Evolutionary conservation across 2,888 invertebrate genomes (phyloP), one percentile per base, ranked within the genome.

Genomic region (Corbicula japonica): DNA sequence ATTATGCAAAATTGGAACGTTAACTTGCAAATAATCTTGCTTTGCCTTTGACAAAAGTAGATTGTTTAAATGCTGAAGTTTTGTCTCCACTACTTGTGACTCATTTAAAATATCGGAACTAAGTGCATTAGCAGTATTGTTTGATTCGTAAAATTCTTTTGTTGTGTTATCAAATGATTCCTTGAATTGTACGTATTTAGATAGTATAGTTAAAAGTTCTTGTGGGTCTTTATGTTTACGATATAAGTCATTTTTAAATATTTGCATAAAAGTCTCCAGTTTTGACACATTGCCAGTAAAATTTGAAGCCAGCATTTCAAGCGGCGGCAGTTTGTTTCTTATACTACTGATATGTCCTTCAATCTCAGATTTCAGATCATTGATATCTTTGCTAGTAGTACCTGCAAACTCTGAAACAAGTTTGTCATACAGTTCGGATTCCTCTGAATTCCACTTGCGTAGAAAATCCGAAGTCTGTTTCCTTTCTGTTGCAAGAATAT

Each of bases 41-140:
- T 78, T 78, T 60, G 73, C 70, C 21, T 71, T 38, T 46, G 12
- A 8, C 18, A 15, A 35, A 12, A 54, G 54, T 30, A 62, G 15
- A 1, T 68, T 8, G 8, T 44, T 44, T 21, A 58, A 41, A 23
- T 6, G 1, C 6, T 66, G 28, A 6, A 73, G 18, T 23, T 54
- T 21, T n/a, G 30, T 35, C 23, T 35, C 1, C 2, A 65, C 23
- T 8, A 23, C 32, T 21, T 44, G 23, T 6, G 62, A 21, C n/a
- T 44, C 44, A 0, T 46, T 52, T 32, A 62, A 21, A 12, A 68
- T n/a, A 21, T 38, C 30, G 15, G 0, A 0, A n/a, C 66, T 50
- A n/a, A 28, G 38, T n/a, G 30, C 12, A 23, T 30, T 30, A 0
- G 41, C 5, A 23, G 46, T 28, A 23, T 58, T 23, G 30, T 32